Percentiles rank a stretch among this genome's conserved stretches.
Conservation (phyloP, 2,888 invertebrate species). For the Amphipoea lucens region DNA sequence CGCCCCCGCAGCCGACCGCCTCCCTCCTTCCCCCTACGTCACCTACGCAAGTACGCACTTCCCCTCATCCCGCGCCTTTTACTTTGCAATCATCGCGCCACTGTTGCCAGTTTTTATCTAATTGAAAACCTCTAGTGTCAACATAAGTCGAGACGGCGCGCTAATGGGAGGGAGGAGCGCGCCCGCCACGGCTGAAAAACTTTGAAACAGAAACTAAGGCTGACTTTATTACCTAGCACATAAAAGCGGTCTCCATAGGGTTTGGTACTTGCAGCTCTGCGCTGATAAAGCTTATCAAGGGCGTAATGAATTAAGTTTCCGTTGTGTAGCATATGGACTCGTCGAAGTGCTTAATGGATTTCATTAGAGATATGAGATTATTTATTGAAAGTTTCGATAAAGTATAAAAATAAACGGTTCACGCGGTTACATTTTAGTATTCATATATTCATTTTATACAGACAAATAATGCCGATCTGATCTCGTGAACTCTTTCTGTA, state of each 20-base stretch:
- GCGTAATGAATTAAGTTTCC: constrained; percentile 78
- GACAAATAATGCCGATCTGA: constrained; percentile 25
- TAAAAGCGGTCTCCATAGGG: constrained; percentile 14
- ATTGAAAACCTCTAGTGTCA: constrained; percentile 60
- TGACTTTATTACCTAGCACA: constrained; percentile 29
- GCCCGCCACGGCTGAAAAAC: constrained; percentile 32
- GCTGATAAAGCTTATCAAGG: constrained; percentile 76
- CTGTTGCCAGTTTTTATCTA: constrained; percentile 63
- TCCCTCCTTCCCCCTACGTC: constrained; percentile 37
- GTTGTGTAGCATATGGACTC: constrained; percentile 71
- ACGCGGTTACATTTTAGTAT: constrained; percentile 34
- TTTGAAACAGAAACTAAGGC: constrained; percentile 22
- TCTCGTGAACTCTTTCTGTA: constrained; percentile 28
- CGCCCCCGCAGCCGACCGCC: constrained; percentile 22
- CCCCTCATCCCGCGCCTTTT: constrained; percentile 56
- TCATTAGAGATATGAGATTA: constrained; percentile 16
- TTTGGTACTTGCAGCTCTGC: constrained; percentile 35
- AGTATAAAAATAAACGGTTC: constrained; percentile 51
- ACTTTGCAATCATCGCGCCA: constrained; percentile 64
- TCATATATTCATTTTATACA: constrained; percentile 23
- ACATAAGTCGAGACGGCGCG: constrained; percentile 48
- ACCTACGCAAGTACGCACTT: constrained; percentile 60
- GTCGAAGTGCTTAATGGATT: constrained; percentile 67
- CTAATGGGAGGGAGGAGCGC: constrained; percentile 40
- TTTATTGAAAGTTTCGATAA: constrained; percentile 37